Percentiles rank a stretch among this genome's conserved stretches.
Evolutionary conservation across 2,888 invertebrate genomes (phyloP).

Genomic region (Antheraea yamamai): DNA sequence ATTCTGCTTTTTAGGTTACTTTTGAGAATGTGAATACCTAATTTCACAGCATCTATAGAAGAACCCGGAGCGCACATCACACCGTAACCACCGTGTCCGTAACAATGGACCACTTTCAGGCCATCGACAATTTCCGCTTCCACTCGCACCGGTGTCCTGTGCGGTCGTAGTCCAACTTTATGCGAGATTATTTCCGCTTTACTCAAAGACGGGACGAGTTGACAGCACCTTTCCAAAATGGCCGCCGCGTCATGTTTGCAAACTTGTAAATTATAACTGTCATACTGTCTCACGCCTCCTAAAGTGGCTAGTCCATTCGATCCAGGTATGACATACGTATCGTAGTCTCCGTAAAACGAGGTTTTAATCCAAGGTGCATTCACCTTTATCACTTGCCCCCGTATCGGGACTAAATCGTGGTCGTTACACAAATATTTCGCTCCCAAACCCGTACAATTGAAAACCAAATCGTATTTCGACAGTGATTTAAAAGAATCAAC

Average conservation of each 20-base stretch:
- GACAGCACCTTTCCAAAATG: constrained; percentile 90
- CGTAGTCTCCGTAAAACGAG: constrained; percentile 92
- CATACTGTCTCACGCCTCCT: constrained; percentile 93
- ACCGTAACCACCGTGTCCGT: constrained; percentile 97
- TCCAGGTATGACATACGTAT: constrained; percentile 93
- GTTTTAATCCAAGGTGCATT: constrained; percentile 95
- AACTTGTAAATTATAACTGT: constrained; percentile 85
- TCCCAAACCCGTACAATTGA: constrained; percentile 95
- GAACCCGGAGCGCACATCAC: constrained; percentile 95
- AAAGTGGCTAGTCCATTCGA: constrained; percentile 87
- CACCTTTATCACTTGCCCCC: constrained; percentile 92
- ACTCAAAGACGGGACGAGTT: constrained; percentile 87
- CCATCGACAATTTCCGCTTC: constrained; percentile 83
- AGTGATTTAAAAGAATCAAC: constrained; percentile 84
- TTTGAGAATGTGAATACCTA: constrained; percentile 83
- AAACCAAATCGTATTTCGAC: constrained; percentile 85
- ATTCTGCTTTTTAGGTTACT: constrained; percentile 59
- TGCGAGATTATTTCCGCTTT: constrained; percentile 82
- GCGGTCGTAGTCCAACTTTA: constrained; percentile 92
- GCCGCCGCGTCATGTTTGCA: constrained; percentile 88
- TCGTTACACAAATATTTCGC: constrained; percentile 90
- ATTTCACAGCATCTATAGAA: constrained; percentile 86
- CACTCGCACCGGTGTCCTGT: constrained; percentile 87
- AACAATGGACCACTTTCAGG: constrained; percentile 91
- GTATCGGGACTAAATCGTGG: constrained; percentile 87